Evolutionary conservation across 1,140 invertebrate species (phyloP).

Genomic region (Diuraphis noxia): DNA sequence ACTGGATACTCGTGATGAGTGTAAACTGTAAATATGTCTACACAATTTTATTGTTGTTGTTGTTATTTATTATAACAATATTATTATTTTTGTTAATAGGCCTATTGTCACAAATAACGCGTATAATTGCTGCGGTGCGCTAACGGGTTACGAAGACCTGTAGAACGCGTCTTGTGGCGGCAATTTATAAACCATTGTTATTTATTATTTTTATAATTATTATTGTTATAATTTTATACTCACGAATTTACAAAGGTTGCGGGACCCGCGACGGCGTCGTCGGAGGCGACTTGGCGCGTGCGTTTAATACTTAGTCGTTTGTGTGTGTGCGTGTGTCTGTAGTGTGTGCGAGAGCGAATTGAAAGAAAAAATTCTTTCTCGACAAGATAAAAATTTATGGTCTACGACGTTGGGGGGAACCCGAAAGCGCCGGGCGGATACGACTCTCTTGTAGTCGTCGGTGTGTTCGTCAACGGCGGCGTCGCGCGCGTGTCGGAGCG

Average conservation of each 20-base stretch:
- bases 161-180: neutral
- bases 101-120: too few species aligned
- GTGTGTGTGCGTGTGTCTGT: neutral
- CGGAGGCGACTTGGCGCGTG: neutral
- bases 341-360: neutral
- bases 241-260: neutral
- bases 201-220: neutral
- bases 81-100: neutral
- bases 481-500: constrained; percentile 10
- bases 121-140: too few species aligned
- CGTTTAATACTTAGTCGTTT: neutral
- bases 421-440: neutral
- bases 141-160: neutral
- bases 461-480: neutral
- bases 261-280: neutral
- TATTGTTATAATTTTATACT: neutral
- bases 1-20: too few species aligned
- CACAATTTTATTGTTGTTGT: neutral
- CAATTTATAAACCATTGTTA: too few species aligned
- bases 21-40: too few species aligned
- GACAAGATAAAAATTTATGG: neutral
- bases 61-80: neutral
- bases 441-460: neutral
- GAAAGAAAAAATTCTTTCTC: neutral
- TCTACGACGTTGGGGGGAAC: neutral